A percentile compares a stretch with the other conserved stretches of the same genome.
Conservation (phyloP, 2,113 vertebrate species). For the Antechinus stuartii region DNA sequence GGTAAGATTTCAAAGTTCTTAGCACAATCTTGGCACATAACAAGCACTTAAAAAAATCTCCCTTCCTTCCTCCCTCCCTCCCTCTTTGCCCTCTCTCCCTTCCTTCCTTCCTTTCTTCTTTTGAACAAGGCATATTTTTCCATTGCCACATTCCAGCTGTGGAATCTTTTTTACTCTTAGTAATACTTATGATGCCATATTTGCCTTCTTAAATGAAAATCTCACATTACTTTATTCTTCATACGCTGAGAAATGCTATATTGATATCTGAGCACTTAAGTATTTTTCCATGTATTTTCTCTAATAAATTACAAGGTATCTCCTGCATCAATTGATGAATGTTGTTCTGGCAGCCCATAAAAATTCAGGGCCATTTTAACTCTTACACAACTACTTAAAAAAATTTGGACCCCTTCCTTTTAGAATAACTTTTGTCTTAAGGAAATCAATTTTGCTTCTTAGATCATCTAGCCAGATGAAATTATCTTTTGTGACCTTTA, state of each 20-base stretch:
- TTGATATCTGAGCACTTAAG: background rate
- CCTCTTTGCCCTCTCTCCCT: no score
- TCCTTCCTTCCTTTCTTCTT: background rate
- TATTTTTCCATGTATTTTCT: background rate
- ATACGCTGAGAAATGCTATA: background rate
- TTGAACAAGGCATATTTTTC: background rate
- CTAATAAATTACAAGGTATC: background rate
- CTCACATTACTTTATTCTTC: background rate
- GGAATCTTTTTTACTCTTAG: background rate
- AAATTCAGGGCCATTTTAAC: background rate
- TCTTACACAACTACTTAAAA: background rate
- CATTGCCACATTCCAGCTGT: background rate
- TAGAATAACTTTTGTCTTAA: background rate
- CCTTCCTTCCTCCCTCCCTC: no score
- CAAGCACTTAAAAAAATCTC: no score
- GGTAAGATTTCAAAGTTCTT: no score
- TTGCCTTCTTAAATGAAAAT: background rate
- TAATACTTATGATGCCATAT: background rate
- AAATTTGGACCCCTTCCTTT: background rate
- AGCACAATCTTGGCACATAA: no score
- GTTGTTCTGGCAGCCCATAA: background rate
- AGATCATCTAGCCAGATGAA: slow-evolving; percentile 10
- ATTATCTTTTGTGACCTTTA: background rate
- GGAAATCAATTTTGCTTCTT: slow-evolving; percentile 10
- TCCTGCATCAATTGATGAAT: background rate